These are phyloP conservation scores for Cryptocephalus primarius DNA, from an alignment of 2,888 invertebrate genomes.

Conservation along the genomic window DNA sequence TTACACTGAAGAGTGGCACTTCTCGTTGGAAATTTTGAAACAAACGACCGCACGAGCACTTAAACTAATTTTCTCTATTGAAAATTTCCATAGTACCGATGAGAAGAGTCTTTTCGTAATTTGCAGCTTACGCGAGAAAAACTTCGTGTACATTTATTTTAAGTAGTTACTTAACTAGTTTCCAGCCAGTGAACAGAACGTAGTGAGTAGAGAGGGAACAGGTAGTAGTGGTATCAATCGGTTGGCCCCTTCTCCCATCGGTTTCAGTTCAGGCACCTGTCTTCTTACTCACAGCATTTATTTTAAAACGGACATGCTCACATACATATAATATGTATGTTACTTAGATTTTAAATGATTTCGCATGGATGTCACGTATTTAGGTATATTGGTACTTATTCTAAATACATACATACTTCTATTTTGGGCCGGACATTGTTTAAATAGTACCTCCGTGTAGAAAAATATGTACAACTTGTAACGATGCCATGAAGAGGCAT, in stretches of 20 bases:
- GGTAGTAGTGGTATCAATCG: constrained; percentile 25
- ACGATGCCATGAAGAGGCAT: too few species aligned
- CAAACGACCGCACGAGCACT: background rate
- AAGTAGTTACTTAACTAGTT: constrained; percentile 12
- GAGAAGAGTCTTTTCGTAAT: too few species aligned
- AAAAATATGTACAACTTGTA: too few species aligned
- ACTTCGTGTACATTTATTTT: constrained; percentile 9
- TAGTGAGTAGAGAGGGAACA: constrained; percentile 29
- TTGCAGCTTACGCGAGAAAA: constrained; percentile 7
- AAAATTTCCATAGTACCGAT: constrained; percentile 7
- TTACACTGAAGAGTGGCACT: background rate
- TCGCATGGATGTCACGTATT: background rate
- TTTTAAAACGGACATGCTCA: constrained; percentile 3
- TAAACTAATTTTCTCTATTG: constrained; percentile 2
- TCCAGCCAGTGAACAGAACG: constrained; percentile 13
- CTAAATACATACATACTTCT: too few species aligned
- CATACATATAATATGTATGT: background rate
- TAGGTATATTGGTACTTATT: too few species aligned
- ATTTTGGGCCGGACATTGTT: too few species aligned
- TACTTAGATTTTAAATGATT: background rate
- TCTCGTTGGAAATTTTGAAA: background rate
- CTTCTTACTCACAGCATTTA: constrained; percentile 3
- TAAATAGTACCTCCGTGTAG: too few species aligned
- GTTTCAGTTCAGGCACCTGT: constrained; percentile 12
- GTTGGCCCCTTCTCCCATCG: constrained; percentile 7